Base-by-base conservation (phyloP, 2,888 invertebrate genomes). In the Acrocera orbiculus region DNA sequence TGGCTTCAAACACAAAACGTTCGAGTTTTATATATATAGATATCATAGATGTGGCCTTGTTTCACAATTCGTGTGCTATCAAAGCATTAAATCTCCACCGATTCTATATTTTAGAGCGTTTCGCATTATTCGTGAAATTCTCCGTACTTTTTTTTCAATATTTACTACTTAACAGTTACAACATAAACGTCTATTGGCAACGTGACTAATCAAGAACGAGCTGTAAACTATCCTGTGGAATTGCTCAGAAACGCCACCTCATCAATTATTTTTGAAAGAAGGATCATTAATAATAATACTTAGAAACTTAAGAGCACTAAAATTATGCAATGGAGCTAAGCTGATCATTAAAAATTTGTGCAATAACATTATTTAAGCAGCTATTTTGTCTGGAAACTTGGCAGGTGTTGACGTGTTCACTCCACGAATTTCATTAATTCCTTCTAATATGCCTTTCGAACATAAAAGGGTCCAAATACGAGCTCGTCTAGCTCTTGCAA, bases 231-330 rank as follows among this genome's bases (percentile, higher is more conserved):
- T 10, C 24, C 24, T 7, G 10, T 24, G 4, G n/a, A 24, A 11
- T 24, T 14, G 24, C 15, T n/a, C 24, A 24, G 25, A 24, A 25
- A 32, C 24, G 23, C 25, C 32, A 15, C 11, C 24, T 4, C 25
- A 32, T 24, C 23, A 24, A 11, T 24, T 32, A 25, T 16, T 24
- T 25, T 23, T 24, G 3, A 24, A 32, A 24, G 16, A 23, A 5
- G 32, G 32, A 16, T 32, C 24, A 11, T 24, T 24, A 13, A 24
- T 32, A 13, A 32, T 32, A 16, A 24, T 32, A 15, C 13, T 32
- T 4, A 22, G 25, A 22, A 32, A 32, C 16, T 32, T 32, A 16
- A 16, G 24, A 3, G 19, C 4, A 32, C 25, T 16, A n/a, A 32
- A 32, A 32, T 32, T 24, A 3, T 32, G 25, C 24, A 32, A 24